A percentile compares a stretch with the other conserved stretches of the same genome.
phyloP scores from a whole-genome alignment of 1,140 invertebrate genomes.

The Heliothis subflexa region DNA sequence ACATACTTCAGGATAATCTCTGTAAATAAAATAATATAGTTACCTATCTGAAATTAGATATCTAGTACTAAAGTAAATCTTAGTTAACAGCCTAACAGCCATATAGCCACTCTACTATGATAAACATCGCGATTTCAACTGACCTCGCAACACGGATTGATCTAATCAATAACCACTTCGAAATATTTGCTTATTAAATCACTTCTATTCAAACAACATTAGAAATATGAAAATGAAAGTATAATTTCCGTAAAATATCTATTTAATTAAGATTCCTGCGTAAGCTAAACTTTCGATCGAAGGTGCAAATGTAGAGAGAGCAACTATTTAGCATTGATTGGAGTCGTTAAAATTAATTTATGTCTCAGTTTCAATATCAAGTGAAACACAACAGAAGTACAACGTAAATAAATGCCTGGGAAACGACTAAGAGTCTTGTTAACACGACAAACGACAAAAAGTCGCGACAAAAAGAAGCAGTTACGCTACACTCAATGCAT shows the following conservation, averaged over 20 bases:
- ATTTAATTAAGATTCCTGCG: no score
- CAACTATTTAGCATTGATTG: background rate
- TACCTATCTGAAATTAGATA: no score
- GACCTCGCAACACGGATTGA: slow-evolving; percentile 6
- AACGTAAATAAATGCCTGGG: slow-evolving; percentile 8
- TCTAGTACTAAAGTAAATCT: background rate
- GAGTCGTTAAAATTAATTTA: background rate
- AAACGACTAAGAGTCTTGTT: slow-evolving; percentile 10
- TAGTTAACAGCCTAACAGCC: background rate
- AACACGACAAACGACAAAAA: slow-evolving; percentile 21
- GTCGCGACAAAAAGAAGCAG: slow-evolving; percentile 15
- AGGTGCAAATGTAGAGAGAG: background rate
- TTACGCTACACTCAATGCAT: background rate
- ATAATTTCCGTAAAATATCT: no score
- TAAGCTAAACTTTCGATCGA: no score
- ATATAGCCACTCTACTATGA: background rate
- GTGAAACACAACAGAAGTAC: slow-evolving; percentile 21
- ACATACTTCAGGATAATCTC: no score
- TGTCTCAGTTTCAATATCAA: slow-evolving; percentile 10
- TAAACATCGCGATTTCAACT: background rate
- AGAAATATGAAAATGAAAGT: no score
- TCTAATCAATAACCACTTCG: background rate
- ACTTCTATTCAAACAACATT: no score
- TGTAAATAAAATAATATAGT: no score
- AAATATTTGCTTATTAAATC: no score